Conservation (phyloP, 2,888 invertebrate species). For the Polietes domitor region DNA sequence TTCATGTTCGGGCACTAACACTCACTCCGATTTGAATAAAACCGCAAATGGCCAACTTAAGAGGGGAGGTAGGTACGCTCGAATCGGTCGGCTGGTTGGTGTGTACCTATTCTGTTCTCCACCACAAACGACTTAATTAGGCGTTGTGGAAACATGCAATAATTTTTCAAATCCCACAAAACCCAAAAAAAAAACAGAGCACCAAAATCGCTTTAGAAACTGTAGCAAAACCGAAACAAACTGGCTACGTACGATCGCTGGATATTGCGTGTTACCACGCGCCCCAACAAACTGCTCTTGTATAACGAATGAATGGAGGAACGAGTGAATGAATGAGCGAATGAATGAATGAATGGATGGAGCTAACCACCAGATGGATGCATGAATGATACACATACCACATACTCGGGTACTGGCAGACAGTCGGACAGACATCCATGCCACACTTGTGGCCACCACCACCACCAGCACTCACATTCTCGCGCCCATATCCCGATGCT, state of each 20-base stretch:
- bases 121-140: slow-evolving; percentile 31
- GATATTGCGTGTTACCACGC: slow-evolving; percentile 36
- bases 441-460: neutral
- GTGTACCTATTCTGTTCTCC: neutral
- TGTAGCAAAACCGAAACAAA: neutral
- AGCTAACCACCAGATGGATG: slow-evolving; percentile 9
- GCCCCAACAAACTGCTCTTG: neutral
- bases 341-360: neutral
- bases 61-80: neutral
- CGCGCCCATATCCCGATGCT: neutral
- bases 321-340: neutral
- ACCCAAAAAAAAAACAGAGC: neutral
- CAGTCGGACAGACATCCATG: neutral
- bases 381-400: neutral
- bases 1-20: neutral
- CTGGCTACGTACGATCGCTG: neutral
- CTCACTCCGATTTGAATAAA: neutral
- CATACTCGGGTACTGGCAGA: neutral
- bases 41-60: slow-evolving; percentile 10
- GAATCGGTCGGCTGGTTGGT: neutral
- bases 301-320: neutral
- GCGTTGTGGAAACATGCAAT: slow-evolving; percentile 19
- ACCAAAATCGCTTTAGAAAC: slow-evolving; percentile 9
- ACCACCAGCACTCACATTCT: neutral
- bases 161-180: slow-evolving; percentile 22